phyloP scores from a whole-genome alignment of 1,140 invertebrate species.

The Tachypleus tridentatus region DNA sequence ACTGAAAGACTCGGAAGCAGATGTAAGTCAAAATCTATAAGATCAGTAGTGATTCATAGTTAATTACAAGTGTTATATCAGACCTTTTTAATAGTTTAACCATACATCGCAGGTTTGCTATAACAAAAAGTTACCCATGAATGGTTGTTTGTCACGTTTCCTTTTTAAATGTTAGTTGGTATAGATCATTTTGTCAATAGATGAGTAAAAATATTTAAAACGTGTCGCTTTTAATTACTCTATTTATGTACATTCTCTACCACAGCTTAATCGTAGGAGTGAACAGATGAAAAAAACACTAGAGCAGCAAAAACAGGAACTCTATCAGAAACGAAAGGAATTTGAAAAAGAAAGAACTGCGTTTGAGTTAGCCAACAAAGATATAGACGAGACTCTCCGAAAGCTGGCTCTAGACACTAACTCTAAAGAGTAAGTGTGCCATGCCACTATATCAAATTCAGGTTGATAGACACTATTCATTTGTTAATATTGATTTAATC shows the following conservation, averaged over 20 bases:
- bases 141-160: no score
- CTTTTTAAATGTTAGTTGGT: no score
- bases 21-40: slow-evolving; percentile 43
- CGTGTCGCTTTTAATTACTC: neutral
- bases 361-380: slow-evolving; percentile 14
- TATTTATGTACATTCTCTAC: neutral
- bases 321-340: slow-evolving; percentile 73
- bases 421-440: slow-evolving; percentile 15
- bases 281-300: slow-evolving; percentile 57
- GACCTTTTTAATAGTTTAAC: no score
- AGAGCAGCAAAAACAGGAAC: slow-evolving; percentile 74
- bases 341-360: slow-evolving; percentile 68
- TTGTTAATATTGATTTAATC: no score
- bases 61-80: neutral
- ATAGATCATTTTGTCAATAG: no score
- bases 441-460: no score
- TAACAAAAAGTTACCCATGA: no score
- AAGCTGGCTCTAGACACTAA: slow-evolving; percentile 15
- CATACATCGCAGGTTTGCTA: no score
- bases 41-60: neutral
- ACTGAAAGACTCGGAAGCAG: slow-evolving; percentile 79
- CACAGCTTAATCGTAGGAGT: slow-evolving; percentile 49
- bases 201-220: neutral
- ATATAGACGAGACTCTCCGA: slow-evolving; percentile 17
- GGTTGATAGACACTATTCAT: no score